These are phyloP conservation scores for Nematolebias whitei DNA, from an alignment of 2,113 vertebrate species.

Conservation along the genomic window DNA sequence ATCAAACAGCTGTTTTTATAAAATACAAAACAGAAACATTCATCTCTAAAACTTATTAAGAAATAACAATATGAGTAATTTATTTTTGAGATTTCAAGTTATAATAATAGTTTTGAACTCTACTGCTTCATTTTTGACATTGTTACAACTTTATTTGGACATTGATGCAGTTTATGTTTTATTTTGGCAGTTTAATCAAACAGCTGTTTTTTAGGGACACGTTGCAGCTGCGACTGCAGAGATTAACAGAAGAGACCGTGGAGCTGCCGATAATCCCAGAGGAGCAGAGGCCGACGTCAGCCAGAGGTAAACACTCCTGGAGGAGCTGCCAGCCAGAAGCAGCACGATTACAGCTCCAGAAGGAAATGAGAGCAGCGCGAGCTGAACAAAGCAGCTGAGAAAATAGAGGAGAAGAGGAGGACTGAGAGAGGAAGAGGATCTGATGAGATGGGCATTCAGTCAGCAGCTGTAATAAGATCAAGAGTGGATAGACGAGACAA, in stretches of 20 bases:
- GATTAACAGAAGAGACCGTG: too few relatives aligned
- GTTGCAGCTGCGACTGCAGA: too few relatives aligned
- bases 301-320: conserved; percentile 41
- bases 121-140: too few relatives aligned
- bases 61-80: too few relatives aligned
- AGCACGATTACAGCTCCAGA: conserved; percentile 50
- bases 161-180: too few relatives aligned
- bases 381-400: conserved; percentile 54
- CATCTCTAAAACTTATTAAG: too few relatives aligned
- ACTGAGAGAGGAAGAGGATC: too few relatives aligned
- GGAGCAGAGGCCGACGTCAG: background rate
- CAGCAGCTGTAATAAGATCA: conserved; percentile 64
- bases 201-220: background rate
- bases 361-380: conserved; percentile 64
- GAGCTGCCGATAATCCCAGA: conserved; percentile 11
- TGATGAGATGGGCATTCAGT: conserved; percentile 65
- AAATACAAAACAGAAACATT: too few relatives aligned
- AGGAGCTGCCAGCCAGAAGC: conserved; percentile 17
- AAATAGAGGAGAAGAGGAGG: conserved; percentile 47
- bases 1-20: background rate
- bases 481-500: conserved; percentile 59
- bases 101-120: too few relatives aligned
- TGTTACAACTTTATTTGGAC: too few relatives aligned
- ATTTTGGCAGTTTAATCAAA: too few relatives aligned
- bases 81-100: too few relatives aligned